Evolutionary conservation across 37 sponge, comb jelly and placozoan genomes (phyloP), one percentile per base, ranked within the genome.

Genomic region (Oscarella lobularis): DNA sequence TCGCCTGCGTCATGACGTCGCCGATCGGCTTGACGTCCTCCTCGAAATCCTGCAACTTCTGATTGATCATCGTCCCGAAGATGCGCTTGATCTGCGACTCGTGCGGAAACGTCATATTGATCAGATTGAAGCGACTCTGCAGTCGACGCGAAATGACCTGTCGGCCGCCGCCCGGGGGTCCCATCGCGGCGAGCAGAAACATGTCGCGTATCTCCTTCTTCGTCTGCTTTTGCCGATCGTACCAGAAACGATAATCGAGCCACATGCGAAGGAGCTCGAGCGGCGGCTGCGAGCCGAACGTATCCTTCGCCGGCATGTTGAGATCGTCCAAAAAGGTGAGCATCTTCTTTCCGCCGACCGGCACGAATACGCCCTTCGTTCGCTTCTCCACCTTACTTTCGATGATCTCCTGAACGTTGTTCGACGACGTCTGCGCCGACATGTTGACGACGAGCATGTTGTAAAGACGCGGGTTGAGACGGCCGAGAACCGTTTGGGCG

Each of bases 11-110:
- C 87, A 93, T 97, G 70, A 88, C 76, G 66, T 85, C 89, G 31
- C 88, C 99, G 0, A 97, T 75, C 6, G 99, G 94, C 74, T 97
- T 97, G 54, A 97, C 91, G 71, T 97, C 99, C 70, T 97, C 99
- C 29, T 97, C 99, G 84, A 97, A 97, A 75, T 97, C 99, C 73
- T 97, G 99, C 72, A 97, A 77, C 84, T 97, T 97, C 86, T 97
- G 99, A 66, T 80, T 88, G 75, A 97, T 97, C 99, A 97, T 93
- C 1, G 99, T 93, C 3, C 99, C 99, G 82, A 90, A 97, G 33
- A 97, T 97, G 33, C 94, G 82, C 72, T 82, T 85, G 75, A 97
- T 96, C 79, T 96, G 94, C 66, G 91, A 89, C 83, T 90, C 98
- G 79, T 88, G 90, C 3, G 99, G 99, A 74, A 97, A 97, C 40